Percentiles rank a stretch among this genome's conserved stretches.
Conservation (phyloP, 2,888 invertebrate genomes). For the Leptopilina syphax region DNA sequence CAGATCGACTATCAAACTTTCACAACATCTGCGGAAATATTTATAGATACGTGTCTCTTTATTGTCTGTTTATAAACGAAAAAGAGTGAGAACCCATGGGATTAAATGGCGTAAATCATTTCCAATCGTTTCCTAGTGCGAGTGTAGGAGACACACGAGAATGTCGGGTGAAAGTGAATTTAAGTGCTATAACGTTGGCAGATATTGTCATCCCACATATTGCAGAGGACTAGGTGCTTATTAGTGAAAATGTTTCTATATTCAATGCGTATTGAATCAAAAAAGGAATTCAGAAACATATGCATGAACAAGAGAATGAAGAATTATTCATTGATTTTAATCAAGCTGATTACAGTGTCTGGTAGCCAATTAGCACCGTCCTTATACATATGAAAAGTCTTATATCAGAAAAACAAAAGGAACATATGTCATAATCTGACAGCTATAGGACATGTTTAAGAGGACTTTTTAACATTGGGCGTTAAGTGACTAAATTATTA, state of each 20-base stretch:
- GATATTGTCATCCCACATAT: slow-evolving; percentile 34
- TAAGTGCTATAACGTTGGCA: slow-evolving; percentile 22
- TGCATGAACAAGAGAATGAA: background rate
- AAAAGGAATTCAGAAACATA: slow-evolving; percentile 12
- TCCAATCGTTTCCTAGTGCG: slow-evolving; percentile 13
- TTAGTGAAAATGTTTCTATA: slow-evolving; percentile 24
- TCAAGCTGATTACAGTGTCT: slow-evolving; percentile 27
- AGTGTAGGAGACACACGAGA: slow-evolving; percentile 24
- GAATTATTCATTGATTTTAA: slow-evolving; percentile 33
- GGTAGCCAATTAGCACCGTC: slow-evolving; percentile 33
- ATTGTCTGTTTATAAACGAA: slow-evolving; percentile 1
- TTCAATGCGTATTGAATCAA: slow-evolving; percentile 10
- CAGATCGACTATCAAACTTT: background rate
- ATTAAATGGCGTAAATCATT: slow-evolving; percentile 13
- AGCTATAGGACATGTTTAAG: slow-evolving; percentile 25
- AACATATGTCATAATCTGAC: slow-evolving; percentile 30
- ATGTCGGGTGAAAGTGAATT: slow-evolving; percentile 21
- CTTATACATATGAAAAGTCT: slow-evolving; percentile 19
- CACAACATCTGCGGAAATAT: background rate
- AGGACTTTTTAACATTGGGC: slow-evolving; percentile 27
- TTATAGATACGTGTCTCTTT: background rate
- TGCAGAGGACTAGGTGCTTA: slow-evolving; percentile 27
- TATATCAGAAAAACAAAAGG: slow-evolving; percentile 32
- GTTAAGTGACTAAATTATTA: slow-evolving; percentile 22
- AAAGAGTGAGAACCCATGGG: slow-evolving; percentile 2